A percentile compares a stretch with the other conserved stretches of the same genome.
phyloP scores from a whole-genome alignment of 2,113 vertebrate genomes.

The Symphodus melops region DNA sequence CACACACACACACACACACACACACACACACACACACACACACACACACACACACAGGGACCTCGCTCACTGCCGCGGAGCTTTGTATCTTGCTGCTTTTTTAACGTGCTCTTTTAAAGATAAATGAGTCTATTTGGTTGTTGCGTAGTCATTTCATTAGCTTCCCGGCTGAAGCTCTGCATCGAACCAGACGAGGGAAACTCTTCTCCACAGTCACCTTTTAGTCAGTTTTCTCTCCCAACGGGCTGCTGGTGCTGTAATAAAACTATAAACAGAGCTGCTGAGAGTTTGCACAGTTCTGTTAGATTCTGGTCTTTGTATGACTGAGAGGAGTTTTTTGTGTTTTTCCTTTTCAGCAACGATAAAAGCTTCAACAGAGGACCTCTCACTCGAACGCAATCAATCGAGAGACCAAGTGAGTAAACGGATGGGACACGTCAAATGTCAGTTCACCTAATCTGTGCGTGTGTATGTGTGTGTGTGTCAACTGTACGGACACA shows the following conservation, averaged over 20 bases:
- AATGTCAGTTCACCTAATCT: no score
- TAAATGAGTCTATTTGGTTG: slow-evolving; percentile 17
- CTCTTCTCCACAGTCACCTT: slow-evolving; percentile 28
- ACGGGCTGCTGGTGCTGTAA: slow-evolving; percentile 17
- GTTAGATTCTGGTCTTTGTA: not conserved
- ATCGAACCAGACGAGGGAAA: slow-evolving; percentile 28
- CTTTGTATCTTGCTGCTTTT: slow-evolving; percentile 27
- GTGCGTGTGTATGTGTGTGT: no score
- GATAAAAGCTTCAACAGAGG: slow-evolving; percentile 89
- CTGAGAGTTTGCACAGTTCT: not conserved
- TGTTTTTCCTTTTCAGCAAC: slow-evolving; percentile 73
- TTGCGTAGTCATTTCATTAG: slow-evolving; percentile 60
- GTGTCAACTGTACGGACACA: no score
- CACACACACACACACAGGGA: slow-evolving; percentile 7
- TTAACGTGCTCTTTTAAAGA: slow-evolving; percentile 15
- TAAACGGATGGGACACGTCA: not conserved
- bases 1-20: slow-evolving; percentile 12
- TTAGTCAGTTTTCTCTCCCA: slow-evolving; percentile 15
- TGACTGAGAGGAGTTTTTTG: not conserved
- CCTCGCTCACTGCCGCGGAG: not conserved
- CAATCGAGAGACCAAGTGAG: slow-evolving; percentile 86
- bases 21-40: slow-evolving; percentile 9
- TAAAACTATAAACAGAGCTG: slow-evolving; percentile 31
- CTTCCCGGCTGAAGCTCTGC: slow-evolving; percentile 33
- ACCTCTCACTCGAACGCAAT: slow-evolving; percentile 82